Evolutionary conservation across 2,888 invertebrate genomes (phyloP), one percentile per base, ranked within the genome.

Genomic region (Ptychoptera contaminata): DNA sequence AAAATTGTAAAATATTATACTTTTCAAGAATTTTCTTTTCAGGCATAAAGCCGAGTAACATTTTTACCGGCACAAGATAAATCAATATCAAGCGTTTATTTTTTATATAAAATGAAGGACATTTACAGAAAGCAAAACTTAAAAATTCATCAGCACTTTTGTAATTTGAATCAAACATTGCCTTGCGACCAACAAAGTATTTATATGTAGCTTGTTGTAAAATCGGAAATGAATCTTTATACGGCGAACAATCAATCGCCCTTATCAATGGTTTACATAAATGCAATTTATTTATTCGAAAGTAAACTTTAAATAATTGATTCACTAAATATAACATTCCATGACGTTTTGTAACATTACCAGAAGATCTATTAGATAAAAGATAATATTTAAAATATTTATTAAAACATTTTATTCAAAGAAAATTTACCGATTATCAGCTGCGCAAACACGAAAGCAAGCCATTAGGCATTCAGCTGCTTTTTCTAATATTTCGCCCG

Each of bases 91-190:
- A 71, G 48, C 87, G 16, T 48, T 96, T 96, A 63, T 98, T 98
- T 56, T 81, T 85, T 45, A 70, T 73, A 48, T 82, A 84, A 44
- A 74, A 72, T 48, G 71, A 73, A 53, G 91, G 90, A 56, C 97
- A 96, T 56, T 86, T 81, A 59, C 83, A 77, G 62, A 97, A 97
- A 1, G 97, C 94, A 64, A 82, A 98, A 0, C 87, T 81, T 16
- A 98, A 67, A 58, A 83, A 87, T 58, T 90, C 84, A 61, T 97
- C 93, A 16, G 97, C 97, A 64, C 79, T 75, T 62, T 82, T 82
- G 59, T 93, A 93, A 60, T 97, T 91, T 45, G 92, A 92, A 65
- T 98, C 97, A 62, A 97, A 98, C 91, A 98, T 96, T 2, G 93
- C 90, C 62, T 97, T 96, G 30, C 96, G 74, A 0, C 97, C 97